Evolutionary conservation across 2,113 vertebrate species (phyloP), one percentile per base, ranked within the genome.

Genomic region (Pleuronectes platessa): DNA sequence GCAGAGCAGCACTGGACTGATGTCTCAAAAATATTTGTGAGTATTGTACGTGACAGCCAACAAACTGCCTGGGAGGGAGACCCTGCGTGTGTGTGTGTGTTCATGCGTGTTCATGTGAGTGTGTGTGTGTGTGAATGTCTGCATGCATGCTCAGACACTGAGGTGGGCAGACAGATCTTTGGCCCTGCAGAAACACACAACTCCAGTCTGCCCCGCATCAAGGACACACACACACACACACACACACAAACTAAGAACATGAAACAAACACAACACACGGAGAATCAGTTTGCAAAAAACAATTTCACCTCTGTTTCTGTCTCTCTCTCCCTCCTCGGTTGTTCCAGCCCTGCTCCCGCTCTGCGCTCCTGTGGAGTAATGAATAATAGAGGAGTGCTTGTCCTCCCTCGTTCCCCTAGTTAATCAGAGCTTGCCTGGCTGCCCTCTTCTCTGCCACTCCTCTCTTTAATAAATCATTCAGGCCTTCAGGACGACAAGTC

Each of bases 361-460:
- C 49, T 79, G 63, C 74, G 65, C 76, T 78, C 63, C 73, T 86
- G 81, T 76, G 49, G 86, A 86, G 84, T 84, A 79, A 92, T 94
- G 92, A 94, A 94, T 94, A 94, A 95, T 93, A 89, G 90, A 95
- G 85, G 83, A 89, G 70, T 88, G 88, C 90, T 93, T 94, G 92
- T 94, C 91, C 91, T 93, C 85, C 85, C 85, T 87, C 72, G 76
- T 85, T 93, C 89, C 86, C 83, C 74, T 83, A 85, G 90, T 94
- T 93, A 94, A 93, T 95, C 93, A 91, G 90, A 74, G 88, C 88
- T 86, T 72, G 90, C 86, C 89, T 93, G 90, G 89, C 89, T 93
- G 89, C 91, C 89, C 92, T 90, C 86, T 82, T 68, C 85, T 70
- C 81, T 82, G 86, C 82, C 84, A 79, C 83, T 80, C 89, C 85